These are phyloP conservation scores for Pristionchus japonicus DNA, from an alignment of 2,888 invertebrate species.

Conservation along the genomic window DNA sequence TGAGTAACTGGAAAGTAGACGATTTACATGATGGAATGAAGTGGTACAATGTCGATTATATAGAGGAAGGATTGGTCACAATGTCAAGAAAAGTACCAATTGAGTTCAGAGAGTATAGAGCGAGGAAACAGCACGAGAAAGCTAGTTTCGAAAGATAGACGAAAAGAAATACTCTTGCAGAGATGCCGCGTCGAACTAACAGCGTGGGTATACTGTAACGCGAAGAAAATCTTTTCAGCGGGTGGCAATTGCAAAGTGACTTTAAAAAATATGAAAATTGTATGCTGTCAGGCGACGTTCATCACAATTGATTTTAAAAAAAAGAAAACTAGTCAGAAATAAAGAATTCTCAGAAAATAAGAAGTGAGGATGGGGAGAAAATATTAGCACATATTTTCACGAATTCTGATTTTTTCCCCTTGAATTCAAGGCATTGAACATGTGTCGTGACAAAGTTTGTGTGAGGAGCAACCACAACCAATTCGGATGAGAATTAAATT, in stretches of 20 bases:
- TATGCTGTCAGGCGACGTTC: too few species aligned
- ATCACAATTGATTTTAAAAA: too few species aligned
- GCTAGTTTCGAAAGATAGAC: neutral
- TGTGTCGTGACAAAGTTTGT: too few species aligned
- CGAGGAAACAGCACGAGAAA: neutral
- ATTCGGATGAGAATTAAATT: too few species aligned
- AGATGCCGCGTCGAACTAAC: neutral
- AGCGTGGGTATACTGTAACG: neutral
- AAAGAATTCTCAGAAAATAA: too few species aligned
- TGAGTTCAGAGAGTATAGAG: neutral
- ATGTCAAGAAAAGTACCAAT: neutral
- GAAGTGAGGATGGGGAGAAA: too few species aligned
- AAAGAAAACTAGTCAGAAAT: too few species aligned
- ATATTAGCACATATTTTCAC: too few species aligned
- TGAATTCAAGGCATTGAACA: too few species aligned
- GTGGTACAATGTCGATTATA: neutral
- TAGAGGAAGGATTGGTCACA: neutral
- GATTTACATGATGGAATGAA: neutral
- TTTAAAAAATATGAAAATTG: neutral
- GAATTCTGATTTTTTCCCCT: too few species aligned
- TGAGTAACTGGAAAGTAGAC: too few species aligned
- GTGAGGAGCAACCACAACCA: too few species aligned
- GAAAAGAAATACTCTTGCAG: neutral
- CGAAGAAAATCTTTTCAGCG: neutral
- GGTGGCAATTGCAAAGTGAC: neutral